Conservation (phyloP, 2,888 invertebrate genomes). For the Melanostoma mellinum region DNA sequence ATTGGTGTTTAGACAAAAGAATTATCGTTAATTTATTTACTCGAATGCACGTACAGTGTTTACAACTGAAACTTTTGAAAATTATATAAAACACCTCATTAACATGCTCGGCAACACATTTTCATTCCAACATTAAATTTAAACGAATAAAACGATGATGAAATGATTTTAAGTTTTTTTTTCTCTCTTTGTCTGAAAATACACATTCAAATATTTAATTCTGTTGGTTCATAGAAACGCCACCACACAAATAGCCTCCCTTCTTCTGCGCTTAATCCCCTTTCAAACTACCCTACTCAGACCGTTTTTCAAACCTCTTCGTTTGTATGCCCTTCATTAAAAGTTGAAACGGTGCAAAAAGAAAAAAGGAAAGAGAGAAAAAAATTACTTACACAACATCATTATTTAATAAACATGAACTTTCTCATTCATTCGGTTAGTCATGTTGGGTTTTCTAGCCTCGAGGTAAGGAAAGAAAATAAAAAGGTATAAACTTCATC, state of each 20-base stretch:
- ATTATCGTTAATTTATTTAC: no score
- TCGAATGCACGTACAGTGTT: no score
- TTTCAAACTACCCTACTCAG: slow-evolving; percentile 9
- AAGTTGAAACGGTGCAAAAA: slow-evolving; percentile 42
- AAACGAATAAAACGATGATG: no score
- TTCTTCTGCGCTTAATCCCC: not conserved
- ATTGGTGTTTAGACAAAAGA: no score
- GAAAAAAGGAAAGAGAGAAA: not conserved
- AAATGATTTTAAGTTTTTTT: no score
- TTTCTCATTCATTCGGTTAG: slow-evolving; percentile 39
- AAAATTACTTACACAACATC: slow-evolving; percentile 59
- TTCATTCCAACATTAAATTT: no score
- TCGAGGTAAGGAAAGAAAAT: slow-evolving; percentile 8
- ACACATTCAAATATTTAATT: not conserved
- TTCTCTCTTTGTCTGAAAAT: no score
- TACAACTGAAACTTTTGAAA: no score
- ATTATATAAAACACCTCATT: no score
- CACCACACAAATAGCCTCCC: not conserved
- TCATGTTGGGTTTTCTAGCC: slow-evolving; percentile 41
- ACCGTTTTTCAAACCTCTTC: slow-evolving; percentile 18
- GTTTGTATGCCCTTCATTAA: slow-evolving; percentile 55
- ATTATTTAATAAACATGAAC: slow-evolving; percentile 65
- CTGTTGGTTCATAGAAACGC: not conserved
- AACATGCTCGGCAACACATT: no score
- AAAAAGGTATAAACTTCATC: slow-evolving; percentile 23